Evolutionary conservation across 2,797 vertebrate genomes (phyloP).

Genomic region (Etheostoma perlongum): DNA sequence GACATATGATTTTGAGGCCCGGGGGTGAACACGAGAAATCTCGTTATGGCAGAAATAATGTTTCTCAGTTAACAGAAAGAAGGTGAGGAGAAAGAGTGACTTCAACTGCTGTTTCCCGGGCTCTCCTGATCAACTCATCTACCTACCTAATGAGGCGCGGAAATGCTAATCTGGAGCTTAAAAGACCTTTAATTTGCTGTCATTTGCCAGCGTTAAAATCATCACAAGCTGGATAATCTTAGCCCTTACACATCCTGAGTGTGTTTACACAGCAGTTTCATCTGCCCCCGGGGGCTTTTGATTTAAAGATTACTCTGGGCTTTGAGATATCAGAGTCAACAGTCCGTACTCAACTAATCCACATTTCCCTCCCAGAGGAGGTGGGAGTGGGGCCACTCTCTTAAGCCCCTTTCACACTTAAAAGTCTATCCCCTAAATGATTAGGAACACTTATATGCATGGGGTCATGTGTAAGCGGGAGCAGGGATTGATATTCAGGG

Average conservation of each 20-base stretch:
- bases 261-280: constrained; percentile 76
- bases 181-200: constrained; percentile 79
- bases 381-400: constrained; percentile 42
- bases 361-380: constrained; percentile 53
- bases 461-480: too few relatives aligned
- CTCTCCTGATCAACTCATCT: constrained; percentile 64
- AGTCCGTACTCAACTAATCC: constrained; percentile 63
- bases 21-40: constrained; percentile 11
- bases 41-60: constrained; percentile 10
- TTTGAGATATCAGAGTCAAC: constrained; percentile 77
- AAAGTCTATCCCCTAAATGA: too few relatives aligned
- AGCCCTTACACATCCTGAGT: constrained; percentile 63
- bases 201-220: constrained; percentile 76
- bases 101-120: constrained; percentile 30
- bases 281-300: constrained; percentile 70
- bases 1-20: constrained; percentile 23
- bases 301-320: constrained; percentile 78
- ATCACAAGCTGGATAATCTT: constrained; percentile 77
- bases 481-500: too few relatives aligned
- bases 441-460: too few relatives aligned
- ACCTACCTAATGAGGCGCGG: constrained; percentile 70
- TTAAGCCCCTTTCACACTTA: too few relatives aligned
- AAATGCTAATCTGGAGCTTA: constrained; percentile 78
- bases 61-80: constrained; percentile 35
- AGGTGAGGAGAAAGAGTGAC: constrained; percentile 22